Conservation (phyloP, 2,797 vertebrate genomes). For the Sarcoramphus papa region DNA sequence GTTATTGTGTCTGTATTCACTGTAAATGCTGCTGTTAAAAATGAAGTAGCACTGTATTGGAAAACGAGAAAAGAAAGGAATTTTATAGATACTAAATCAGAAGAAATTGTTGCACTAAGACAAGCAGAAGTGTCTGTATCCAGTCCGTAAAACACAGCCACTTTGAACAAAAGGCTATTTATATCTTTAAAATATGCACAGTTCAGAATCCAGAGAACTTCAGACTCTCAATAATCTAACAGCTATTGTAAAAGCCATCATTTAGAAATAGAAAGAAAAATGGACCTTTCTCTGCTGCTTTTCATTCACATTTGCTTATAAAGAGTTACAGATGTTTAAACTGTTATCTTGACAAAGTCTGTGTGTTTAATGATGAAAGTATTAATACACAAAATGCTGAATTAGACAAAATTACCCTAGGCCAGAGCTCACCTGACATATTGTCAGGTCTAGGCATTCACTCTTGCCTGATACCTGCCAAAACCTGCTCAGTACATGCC, state of each 20-base stretch:
- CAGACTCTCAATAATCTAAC: not conserved
- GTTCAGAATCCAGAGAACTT: not conserved
- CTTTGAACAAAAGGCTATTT: not conserved
- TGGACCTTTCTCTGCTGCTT: not conserved
- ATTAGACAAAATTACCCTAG: not conserved
- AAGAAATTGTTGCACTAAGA: not conserved
- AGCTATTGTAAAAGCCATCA: not conserved
- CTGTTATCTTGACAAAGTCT: not conserved
- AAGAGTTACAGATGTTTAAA: not conserved
- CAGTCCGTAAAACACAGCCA: not conserved
- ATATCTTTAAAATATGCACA: not conserved
- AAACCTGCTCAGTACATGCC: not conserved
- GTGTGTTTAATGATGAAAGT: not conserved
- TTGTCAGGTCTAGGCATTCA: not conserved
- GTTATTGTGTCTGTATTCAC: not conserved
- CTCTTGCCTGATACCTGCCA: not conserved
- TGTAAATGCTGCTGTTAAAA: not conserved
- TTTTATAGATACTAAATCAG: not conserved
- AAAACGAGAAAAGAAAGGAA: not conserved
- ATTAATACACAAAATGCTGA: not conserved
- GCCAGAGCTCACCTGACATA: not conserved
- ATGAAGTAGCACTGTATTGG: not conserved
- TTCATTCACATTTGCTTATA: not conserved
- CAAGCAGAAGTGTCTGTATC: not conserved
- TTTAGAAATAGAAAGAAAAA: not conserved